Evolutionary conservation across 2,797 vertebrate genomes (phyloP), one percentile per base, ranked within the genome.

Genomic region (Notoglanidium macrostoma): DNA sequence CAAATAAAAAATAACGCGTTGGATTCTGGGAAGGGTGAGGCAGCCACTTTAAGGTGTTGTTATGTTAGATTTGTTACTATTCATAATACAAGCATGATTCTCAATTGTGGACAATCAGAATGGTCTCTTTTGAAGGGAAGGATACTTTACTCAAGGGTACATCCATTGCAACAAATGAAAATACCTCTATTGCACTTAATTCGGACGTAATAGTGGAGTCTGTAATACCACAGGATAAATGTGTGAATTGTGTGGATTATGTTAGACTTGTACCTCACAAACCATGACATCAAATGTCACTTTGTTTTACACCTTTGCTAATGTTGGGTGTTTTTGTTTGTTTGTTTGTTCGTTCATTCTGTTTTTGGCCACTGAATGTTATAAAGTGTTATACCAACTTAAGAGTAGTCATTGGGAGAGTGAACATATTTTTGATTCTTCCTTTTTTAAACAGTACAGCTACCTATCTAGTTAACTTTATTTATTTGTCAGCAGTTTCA

Each of bases 361-460:
- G 14, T 46, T 77, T 79, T 40, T 19, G 77, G 32, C 32, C 87
- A 73, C 84, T 89, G 77, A 85, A 87, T 90, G 84, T 89, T 35
- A 32, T 40, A 59, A 57, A 40, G 84, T 88, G 83, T 89, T 40
- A 59, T 40, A 87, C 77, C 77, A 80, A 85, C 77, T 88, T 89
- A 83, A 73, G 35, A 74, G 51, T 88, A 93, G 89, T 92, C 54
- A 84, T 79, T 68, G 76, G 90, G 90, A 94, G 94, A 73, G 91
- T 90, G 92, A 91, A 90, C 86, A 90, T 92, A 90, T 92, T 90
- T 92, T 90, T 77, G 57, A 65, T 88, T 90, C 85, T 90, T 93
- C 84, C 73, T 11, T 93, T 84, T 89, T 91, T 85, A 87, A 92
- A 90, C 86, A 87, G 76, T 87, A 89, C 65, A 86, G 63, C 87